Evolutionary conservation across 2,113 vertebrate genomes (phyloP).

Genomic region (Gallinago undulata): DNA sequence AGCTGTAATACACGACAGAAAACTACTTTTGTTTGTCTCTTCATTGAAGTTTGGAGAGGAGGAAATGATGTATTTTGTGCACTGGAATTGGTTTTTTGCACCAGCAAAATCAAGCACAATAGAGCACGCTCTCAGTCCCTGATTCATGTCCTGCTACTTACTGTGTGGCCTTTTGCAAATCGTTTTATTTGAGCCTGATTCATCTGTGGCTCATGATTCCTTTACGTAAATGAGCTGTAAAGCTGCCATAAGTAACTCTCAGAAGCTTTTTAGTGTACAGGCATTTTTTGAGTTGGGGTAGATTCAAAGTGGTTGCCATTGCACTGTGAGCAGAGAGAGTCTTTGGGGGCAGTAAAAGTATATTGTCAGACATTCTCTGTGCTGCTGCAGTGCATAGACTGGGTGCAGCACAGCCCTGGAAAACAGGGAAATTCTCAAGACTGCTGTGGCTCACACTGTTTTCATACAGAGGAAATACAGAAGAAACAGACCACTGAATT

Average conservation of each 20-base stretch:
- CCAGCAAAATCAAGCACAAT: background rate
- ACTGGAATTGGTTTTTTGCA: background rate
- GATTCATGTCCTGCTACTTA: background rate
- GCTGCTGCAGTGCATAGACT: background rate
- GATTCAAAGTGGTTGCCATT: background rate
- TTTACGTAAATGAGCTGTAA: conserved; percentile 3
- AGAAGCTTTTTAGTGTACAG: background rate
- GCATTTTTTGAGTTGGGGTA: background rate
- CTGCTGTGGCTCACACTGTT: background rate
- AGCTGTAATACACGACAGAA: background rate
- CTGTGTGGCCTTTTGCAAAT: conserved; percentile 20
- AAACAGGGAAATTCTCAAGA: background rate
- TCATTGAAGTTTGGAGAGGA: background rate
- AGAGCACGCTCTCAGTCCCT: background rate
- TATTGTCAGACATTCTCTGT: background rate
- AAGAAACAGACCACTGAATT: background rate
- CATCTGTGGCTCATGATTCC: conserved; percentile 19
- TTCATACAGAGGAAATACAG: background rate
- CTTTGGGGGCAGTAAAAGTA: background rate
- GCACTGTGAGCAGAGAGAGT: background rate
- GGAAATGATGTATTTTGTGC: background rate
- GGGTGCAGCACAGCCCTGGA: background rate
- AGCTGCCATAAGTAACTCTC: background rate
- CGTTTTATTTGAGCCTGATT: conserved; percentile 20
- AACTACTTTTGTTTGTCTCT: background rate